Evolutionary conservation across 2,797 vertebrate species (phyloP), one percentile per base, ranked within the genome.

Genomic region (Tadarida brasiliensis): DNA sequence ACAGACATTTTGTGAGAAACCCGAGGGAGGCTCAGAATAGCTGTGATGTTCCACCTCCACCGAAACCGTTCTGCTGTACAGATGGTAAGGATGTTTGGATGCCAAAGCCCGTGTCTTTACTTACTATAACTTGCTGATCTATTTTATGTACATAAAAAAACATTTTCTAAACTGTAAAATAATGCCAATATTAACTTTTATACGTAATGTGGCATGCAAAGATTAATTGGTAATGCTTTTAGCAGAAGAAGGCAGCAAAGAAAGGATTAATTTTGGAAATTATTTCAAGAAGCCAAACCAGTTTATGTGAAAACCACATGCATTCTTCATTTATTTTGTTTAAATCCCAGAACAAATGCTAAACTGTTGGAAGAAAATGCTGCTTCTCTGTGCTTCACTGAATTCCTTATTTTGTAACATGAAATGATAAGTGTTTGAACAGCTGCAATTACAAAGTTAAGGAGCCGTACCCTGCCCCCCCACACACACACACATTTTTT

Each of bases 391-490:
- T 98, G 94, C 94, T 98, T 77, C 59, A 14, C n/a, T 76, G 82
- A 98, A 90, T 91, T 97, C 71, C 94, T 92, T 81, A 95, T 98
- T 97, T 98, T 97, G 97, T 97, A 97, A 98, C 96, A 95, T 96
- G 87, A 97, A 96, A 97, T 97, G 97, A 98, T 97, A 98, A 98
- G 98, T 98, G 95, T 98, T 98, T 98, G 95, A 98, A 98, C 98
- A 98, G 98, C 98, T 98, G 97, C 96, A 95, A 92, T 98, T 81
- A 49, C 78, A 94, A 96, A 96, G 97, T 97, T 95, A 68, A 47
- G 95, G 87, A 96, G 96, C 91, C 94, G 94, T 82, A 20, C 9
- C 35, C n/a, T 17, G 33, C 12, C 24, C 67, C 49, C 86, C 57
- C 77, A 35, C 73, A 54, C 74, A 51, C 61, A 44, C 76, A 57